Evolutionary conservation across 2,888 invertebrate species (phyloP), one percentile per base, ranked within the genome.

Genomic region (Euphydryas editha): DNA sequence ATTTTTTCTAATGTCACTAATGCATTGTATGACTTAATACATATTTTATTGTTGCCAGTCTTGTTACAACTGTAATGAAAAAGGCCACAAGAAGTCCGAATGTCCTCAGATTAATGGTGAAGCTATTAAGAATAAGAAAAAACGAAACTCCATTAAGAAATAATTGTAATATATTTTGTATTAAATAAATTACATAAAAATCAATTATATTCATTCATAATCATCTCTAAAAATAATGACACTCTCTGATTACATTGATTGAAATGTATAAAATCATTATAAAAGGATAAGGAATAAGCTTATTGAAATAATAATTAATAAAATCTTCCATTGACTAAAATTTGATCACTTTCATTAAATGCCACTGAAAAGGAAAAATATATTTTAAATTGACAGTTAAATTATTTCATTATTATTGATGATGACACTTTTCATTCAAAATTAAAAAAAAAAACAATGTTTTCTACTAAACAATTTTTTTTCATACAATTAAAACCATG

Each of bases 61-160:
- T 7, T 95, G 94, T 78, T 94, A 93, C 81, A 88, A 92, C 72
- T 95, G 95, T 76, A 88, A 92, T 47, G 82, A 93, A 73, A 81
- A 83, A 56, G 94, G 94, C 0, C 95, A 95, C 76, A 94, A 94
- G 77, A 87, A 90, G 72, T 80, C 84, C 0, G 85, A 93, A 5
- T 95, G 95, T 74, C 94, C 94, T 0, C 78, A 85, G 64, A 81
- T 46, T 69, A 20, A 68, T 24, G 55, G 56, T 21, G 61, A 62
- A 37, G 57, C 37, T 49, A 57, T 51, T n/a, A 73, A 70, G 49
- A 62, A 61, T n/a, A 73, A 72, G 49, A 62, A 61, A 57, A 68
- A 49, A 69, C 58, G 62, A 15, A 70, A 66, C 49, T 62, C 44
- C 37, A 55, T 59, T 2, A 63, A 58, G 54, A 62, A 60, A 60